Evolutionary conservation across 2,888 invertebrate species (phyloP).

Genomic region (Steinernema hermaphroditum): DNA sequence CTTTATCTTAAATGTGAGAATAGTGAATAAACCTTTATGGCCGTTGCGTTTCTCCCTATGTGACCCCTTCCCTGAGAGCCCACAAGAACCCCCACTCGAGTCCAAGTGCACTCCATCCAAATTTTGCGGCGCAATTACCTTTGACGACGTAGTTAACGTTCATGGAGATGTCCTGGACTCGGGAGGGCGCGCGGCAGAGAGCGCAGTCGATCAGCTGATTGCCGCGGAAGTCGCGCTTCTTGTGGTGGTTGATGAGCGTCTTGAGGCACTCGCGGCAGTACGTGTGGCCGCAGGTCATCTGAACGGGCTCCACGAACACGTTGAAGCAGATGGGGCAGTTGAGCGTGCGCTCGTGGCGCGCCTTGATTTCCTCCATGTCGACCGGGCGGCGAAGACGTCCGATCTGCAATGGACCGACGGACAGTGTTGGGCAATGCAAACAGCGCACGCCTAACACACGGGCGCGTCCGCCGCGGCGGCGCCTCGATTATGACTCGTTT

Average conservation of each 20-base stretch:
- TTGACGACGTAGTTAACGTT: conserved; percentile 15
- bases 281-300: conserved; percentile 29
- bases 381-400: neutral
- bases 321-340: conserved; percentile 23
- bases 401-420: neutral
- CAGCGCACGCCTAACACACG: conserved; percentile 5
- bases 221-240: neutral
- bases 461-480: neutral
- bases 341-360: conserved; percentile 1
- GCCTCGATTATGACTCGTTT: conserved; percentile 7
- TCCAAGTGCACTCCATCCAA: too few relatives aligned
- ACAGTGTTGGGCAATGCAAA: neutral
- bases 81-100: too few relatives aligned
- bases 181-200: neutral
- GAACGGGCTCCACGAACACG: neutral
- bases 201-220: conserved; percentile 13
- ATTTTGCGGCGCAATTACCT: neutral
- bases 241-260: neutral
- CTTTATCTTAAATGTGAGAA: too few relatives aligned
- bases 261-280: conserved; percentile 29
- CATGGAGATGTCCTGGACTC: neutral
- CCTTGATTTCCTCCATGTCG: conserved; percentile 18
- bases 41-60: too few relatives aligned
- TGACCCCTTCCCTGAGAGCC: too few relatives aligned
- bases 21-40: too few relatives aligned